Conservation (phyloP, 2,113 vertebrate genomes). For the Hemiscyllium ocellatum region DNA sequence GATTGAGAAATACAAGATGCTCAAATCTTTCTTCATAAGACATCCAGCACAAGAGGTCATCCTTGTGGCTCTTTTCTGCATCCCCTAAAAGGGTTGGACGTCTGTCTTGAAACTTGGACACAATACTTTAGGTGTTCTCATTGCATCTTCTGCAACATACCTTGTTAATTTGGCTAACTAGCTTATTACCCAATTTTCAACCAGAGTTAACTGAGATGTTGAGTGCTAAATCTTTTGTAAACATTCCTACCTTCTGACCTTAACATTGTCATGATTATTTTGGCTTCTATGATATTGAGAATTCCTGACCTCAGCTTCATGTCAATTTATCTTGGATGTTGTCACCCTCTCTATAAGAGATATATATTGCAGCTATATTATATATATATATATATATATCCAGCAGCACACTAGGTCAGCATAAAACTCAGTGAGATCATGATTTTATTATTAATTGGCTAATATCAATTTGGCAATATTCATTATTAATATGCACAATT, state of each 20-base stretch:
- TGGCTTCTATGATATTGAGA: background rate
- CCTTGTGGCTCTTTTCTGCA: background rate
- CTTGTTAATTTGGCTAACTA: background rate
- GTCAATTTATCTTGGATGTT: background rate
- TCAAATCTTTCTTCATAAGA: background rate
- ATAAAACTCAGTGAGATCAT: background rate
- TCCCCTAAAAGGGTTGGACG: background rate
- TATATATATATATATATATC: too few relatives aligned
- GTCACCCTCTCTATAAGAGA: background rate
- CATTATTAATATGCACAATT: background rate
- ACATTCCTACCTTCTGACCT: background rate
- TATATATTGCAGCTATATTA: background rate
- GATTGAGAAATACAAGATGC: background rate
- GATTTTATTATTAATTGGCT: background rate
- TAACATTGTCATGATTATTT: background rate
- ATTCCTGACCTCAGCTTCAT: background rate
- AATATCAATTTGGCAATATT: background rate
- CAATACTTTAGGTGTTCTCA: background rate
- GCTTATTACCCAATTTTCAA: background rate
- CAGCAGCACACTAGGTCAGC: background rate
- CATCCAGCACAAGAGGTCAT: background rate
- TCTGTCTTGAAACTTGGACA: background rate
- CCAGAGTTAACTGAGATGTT: background rate
- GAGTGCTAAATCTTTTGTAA: background rate
- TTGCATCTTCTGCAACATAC: background rate